phyloP scores from a whole-genome alignment of 53 echinoderm and acorn worm genomes.

The Arbacia lixula region DNA sequence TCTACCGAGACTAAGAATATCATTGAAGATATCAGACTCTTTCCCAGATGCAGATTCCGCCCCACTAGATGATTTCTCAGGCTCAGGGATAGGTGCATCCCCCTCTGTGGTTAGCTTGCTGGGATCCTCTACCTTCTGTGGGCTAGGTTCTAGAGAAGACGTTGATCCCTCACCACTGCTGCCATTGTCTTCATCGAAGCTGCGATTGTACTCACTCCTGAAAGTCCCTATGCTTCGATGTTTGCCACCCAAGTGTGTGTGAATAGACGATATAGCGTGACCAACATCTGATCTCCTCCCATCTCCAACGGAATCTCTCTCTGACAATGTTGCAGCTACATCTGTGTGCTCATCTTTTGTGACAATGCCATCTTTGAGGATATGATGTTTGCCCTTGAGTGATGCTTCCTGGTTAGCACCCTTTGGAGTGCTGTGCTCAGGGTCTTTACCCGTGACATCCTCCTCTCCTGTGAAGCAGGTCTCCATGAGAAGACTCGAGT shows the following conservation, averaged over 20 bases:
- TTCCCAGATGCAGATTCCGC: background rate
- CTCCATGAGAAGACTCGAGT: conserved; percentile 42
- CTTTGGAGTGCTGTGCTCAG: too few species aligned
- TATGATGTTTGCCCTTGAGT: background rate
- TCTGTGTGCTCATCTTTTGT: too few species aligned
- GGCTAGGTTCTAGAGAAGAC: too few species aligned
- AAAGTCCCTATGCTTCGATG: conserved; percentile 28
- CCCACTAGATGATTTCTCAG: background rate
- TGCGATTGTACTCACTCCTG: conserved; percentile 53
- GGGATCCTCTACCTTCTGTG: background rate
- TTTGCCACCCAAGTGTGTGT: conserved; percentile 7
- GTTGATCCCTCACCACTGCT: conserved; percentile 5
- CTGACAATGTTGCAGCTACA: background rate
- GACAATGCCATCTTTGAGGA: background rate
- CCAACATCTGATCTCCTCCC: too few species aligned
- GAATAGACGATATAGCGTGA: conserved; percentile 14
- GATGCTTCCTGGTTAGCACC: too few species aligned
- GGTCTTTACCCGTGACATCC: too few species aligned
- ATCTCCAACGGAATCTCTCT: background rate
- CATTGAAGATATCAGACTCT: background rate
- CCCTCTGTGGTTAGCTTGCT: too few species aligned
- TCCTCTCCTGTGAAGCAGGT: conserved; percentile 32
- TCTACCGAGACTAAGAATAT: background rate
- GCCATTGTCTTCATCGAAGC: conserved; percentile 47
- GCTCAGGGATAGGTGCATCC: background rate